Evolutionary conservation across 92 coral and sea anemone genomes (phyloP).

Genomic region (Muricea muricata): DNA sequence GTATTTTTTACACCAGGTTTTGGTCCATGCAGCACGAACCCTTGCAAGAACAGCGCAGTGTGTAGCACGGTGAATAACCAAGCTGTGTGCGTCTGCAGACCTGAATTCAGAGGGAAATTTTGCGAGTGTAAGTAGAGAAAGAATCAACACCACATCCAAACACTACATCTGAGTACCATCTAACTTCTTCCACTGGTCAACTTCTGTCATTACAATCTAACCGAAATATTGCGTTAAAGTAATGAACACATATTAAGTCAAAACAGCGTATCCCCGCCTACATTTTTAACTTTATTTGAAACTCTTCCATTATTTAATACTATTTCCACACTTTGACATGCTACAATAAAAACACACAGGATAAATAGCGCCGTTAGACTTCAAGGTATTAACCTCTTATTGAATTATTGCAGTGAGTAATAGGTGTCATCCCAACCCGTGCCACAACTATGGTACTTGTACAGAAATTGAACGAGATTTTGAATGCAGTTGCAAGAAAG

Average conservation of each 20-base stretch:
- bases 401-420: conserved; percentile 67
- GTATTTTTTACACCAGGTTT: not conserved
- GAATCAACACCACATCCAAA: not conserved
- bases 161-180: no score
- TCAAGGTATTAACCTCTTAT: not conserved
- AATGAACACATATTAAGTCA: not conserved
- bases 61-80: conserved; percentile 77
- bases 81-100: conserved; percentile 75
- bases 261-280: no score
- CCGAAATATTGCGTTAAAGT: not conserved
- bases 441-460: conserved; percentile 84
- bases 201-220: not conserved
- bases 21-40: conserved; percentile 83
- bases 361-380: no score
- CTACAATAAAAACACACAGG: no score
- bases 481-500: conserved; percentile 89
- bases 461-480: conserved; percentile 84
- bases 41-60: conserved; percentile 91
- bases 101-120: conserved; percentile 87
- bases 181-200: no score
- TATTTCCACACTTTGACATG: no score
- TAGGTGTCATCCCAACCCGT: conserved; percentile 85
- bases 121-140: conserved; percentile 70
- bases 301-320: no score
- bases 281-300: no score